These are phyloP conservation scores for Yasuhikotakia modesta DNA, from an alignment of 2,797 vertebrate species.

Conservation along the genomic window DNA sequence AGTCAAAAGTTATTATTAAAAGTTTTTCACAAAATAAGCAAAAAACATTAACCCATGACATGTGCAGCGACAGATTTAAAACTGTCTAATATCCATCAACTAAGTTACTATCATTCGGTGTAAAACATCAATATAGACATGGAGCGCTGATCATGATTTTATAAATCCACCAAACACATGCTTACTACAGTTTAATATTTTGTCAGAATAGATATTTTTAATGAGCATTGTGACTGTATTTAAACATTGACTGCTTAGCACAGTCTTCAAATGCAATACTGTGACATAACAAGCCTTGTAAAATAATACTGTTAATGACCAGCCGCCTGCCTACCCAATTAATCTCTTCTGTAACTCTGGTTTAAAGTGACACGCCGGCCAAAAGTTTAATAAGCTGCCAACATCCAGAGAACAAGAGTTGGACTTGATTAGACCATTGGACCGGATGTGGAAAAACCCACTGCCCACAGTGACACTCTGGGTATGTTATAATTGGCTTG, in stretches of 20 bases:
- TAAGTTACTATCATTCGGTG: no score
- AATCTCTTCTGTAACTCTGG: constrained; percentile 35
- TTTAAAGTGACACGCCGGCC: constrained; percentile 15
- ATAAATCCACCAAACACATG: no score
- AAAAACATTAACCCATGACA: no score
- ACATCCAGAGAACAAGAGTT: not conserved
- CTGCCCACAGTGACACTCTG: not conserved
- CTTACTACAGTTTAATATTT: not conserved
- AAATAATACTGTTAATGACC: constrained; percentile 23
- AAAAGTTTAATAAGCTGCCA: constrained; percentile 55
- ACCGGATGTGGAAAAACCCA: not conserved
- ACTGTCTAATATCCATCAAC: no score
- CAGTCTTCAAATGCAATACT: constrained; percentile 13
- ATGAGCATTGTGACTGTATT: constrained; percentile 9
- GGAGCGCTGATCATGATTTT: no score
- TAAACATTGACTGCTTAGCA: not conserved
- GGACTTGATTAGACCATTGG: not conserved
- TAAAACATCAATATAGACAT: no score
- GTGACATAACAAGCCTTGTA: constrained; percentile 53
- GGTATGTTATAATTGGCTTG: constrained; percentile 18
- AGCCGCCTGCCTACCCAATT: constrained; percentile 7
- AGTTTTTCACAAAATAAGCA: not conserved
- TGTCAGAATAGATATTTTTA: not conserved
- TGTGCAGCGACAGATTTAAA: no score
- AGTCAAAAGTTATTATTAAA: no score